Base-by-base conservation (phyloP, 2,797 vertebrate species). In the Cichlasoma orientale region DNA sequence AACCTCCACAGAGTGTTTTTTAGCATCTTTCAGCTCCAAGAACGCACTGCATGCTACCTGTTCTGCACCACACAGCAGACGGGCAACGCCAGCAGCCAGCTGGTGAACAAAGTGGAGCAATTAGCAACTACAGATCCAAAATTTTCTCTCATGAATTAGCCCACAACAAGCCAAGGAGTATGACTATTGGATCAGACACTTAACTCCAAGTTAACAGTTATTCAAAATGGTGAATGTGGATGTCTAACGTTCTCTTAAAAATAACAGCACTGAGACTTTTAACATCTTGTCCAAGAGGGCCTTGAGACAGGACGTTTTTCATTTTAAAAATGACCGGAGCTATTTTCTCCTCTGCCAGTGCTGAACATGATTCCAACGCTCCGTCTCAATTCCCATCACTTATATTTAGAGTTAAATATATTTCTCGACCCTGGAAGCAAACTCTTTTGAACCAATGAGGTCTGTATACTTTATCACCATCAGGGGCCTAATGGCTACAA, bases 261-360 rank as follows among this genome's bases (percentile, higher is more conserved):
- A 89, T 57, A 82, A 56, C 56, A 54, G 10, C 1, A 0, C 66
- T 52, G 7, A 38, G 66, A 81, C 68, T 84, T 83, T 83, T 57
- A 72, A 75, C 52, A 38, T 80, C 44, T 58, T 70, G 53, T 80
- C 80, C 31, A 44, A 53, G 23, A 72, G 66, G 25, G 58, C 74
- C 72, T 83, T 71, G 31, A 85, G 76, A 75, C 73, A 2, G 11
- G 68, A 54, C 31, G 52, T 81, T 87, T 86, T 74, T 81, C 79
- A 81, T 75, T 71, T 59, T 76, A 52, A 70, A 79, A 83, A 79
- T 76, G 53, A 50, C 47, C 31, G 4, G 5, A 21, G 69, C 29
- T 54, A 38, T 75, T 85, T 82, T 66, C 55, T 77, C 47, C 71
- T 56, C 56, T 61, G 53, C 61, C 53, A 44, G 52, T 38, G 52